Evolutionary conservation across 2,797 vertebrate genomes (phyloP), one percentile per base, ranked within the genome.

Genomic region (Astyanax mexicanus): DNA sequence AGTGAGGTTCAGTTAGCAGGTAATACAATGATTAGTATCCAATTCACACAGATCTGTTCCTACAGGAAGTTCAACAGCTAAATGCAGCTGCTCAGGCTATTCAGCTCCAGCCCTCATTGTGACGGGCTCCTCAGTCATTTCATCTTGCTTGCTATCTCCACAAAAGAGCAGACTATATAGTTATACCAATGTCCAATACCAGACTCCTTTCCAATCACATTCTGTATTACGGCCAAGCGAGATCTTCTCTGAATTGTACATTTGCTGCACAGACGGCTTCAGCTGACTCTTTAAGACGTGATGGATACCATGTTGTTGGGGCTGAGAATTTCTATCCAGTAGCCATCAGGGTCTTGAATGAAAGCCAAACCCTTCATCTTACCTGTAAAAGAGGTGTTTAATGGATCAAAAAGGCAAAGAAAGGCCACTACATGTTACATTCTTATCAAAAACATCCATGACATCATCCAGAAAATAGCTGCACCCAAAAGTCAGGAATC

Each of bases 291-390:
- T 87, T 92, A 93, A 9, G 90, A 95, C 80, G 92, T 91, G 75
- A 98, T 93, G 84, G 92, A 89, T 74, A 92, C 85, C 94, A 98
- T 96, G 66, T 89, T 93, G 86, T 98, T 96, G 11, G 98, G 97
- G 91, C 95, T 98, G 88, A 99, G 89, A 86, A 99, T 98, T 91
- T 99, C 97, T 84, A 99, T 99, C 98, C 97, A 99, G 86, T 99
- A 99, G 84, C 98, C 98, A 74, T 99, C 98, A 6, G 98, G 98
- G 89, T 99, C 98, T 89, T 99, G 98, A 89, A 99, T 92, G 91
- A 99, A 99, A 29, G 98, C 98, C 87, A 99, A 84, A 35, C 96
- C 98, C 92, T 98, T 98, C 96, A 99, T 98, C 93, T 99, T 99
- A 89, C 97, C 97, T 99, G 81, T n/a, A 19, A 57, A 9, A 70